Percentiles rank a stretch among this genome's conserved stretches.
Conservation (phyloP, 1,140 invertebrate species). For the Papilio dardanus region DNA sequence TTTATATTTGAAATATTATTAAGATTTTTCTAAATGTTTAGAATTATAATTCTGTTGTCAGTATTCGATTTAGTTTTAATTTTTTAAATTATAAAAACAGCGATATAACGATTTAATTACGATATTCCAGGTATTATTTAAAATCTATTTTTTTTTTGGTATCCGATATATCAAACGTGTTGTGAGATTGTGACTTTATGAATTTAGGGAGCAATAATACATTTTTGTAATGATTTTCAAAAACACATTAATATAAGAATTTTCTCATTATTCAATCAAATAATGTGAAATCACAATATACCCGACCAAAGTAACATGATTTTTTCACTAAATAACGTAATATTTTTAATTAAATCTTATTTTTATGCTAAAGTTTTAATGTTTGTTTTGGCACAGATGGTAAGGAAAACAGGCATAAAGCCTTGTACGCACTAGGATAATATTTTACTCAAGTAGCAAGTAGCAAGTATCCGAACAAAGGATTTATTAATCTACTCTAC, state of each 20-base stretch:
- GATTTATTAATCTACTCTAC: no score
- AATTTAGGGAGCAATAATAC: slow-evolving; percentile 16
- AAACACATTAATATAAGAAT: background rate
- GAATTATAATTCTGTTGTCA: background rate
- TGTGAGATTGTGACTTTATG: slow-evolving; percentile 19
- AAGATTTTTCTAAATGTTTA: background rate
- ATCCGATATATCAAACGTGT: slow-evolving; percentile 11
- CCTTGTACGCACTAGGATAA: no score
- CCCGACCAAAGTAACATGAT: background rate
- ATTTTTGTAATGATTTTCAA: background rate
- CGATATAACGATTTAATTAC: background rate
- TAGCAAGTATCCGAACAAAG: no score
- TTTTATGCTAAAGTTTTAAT: no score
- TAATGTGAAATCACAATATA: background rate
- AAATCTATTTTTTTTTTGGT: background rate
- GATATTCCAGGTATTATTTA: background rate
- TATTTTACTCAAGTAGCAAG: no score
- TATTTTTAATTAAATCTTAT: no score
- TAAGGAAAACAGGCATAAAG: no score
- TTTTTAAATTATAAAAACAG: background rate
- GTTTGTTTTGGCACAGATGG: no score
- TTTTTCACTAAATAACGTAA: no score
- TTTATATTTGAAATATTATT: background rate
- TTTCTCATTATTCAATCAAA: background rate
- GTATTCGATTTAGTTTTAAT: slow-evolving; percentile 6